Conservation (phyloP, 2,113 vertebrate species). For the Notechis scutatus region DNA sequence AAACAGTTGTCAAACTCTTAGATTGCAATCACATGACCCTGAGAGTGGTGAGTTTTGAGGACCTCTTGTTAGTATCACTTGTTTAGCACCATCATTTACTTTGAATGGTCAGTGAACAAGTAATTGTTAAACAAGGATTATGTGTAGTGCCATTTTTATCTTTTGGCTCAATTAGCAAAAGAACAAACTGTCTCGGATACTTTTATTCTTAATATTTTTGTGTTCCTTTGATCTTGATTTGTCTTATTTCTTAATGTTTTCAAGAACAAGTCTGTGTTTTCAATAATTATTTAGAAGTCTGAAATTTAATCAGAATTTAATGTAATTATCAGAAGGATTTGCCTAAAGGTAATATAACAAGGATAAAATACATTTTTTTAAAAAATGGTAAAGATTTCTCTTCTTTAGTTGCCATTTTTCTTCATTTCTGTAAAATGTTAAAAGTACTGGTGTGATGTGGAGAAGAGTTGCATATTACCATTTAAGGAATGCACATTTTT, state of each 20-base stretch:
- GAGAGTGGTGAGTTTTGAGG: background rate
- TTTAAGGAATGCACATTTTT: background rate
- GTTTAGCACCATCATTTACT: background rate
- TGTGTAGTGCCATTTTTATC: background rate
- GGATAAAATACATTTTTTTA: background rate
- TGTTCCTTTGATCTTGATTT: background rate
- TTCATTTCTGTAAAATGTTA: background rate
- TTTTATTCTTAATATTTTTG: background rate
- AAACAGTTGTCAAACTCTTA: background rate
- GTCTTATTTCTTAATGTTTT: background rate
- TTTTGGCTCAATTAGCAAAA: background rate
- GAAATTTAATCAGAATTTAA: background rate
- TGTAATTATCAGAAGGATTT: background rate
- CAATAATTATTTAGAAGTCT: background rate
- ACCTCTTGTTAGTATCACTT: background rate
- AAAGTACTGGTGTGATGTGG: background rate
- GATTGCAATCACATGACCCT: background rate
- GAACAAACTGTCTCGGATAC: background rate
- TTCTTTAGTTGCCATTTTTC: background rate
- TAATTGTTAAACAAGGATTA: background rate
- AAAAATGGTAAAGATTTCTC: background rate
- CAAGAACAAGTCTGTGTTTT: background rate
- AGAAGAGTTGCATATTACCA: background rate
- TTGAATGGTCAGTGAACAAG: background rate
- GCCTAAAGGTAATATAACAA: background rate